Base-by-base conservation (phyloP, 2,888 invertebrate species). In the Spodoptera picta region DNA sequence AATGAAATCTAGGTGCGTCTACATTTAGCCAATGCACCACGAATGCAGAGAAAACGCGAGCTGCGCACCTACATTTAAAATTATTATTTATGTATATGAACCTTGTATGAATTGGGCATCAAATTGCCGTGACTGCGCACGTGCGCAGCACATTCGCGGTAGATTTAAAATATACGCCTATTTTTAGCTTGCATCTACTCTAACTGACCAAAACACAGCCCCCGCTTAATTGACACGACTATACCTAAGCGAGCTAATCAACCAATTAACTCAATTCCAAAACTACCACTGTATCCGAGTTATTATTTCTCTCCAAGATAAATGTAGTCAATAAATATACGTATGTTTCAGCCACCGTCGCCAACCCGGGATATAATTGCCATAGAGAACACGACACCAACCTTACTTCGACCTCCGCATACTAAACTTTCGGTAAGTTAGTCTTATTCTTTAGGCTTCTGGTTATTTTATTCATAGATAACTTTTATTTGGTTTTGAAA, bases 271-370 rank as follows among this genome's bases (percentile, higher is more conserved):
- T 44, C 24, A 27, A 27, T 47, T 44, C 53, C 46, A 59, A 48
- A 41, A 42, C 12, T 42, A 42, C 42, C 6, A 70, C 43, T 63
- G 45, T 64, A 60, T 51, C 23, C n/a, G 47, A 44, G 46, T 61
- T 65, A 65, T 77, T 66, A 67, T 77, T 61, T 69, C 27, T 53
- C 41, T 49, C 31, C 24, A 10, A 70, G 67, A 76, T 65, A 54
- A 69, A 76, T 76, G 65, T 64, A 51, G 53, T 73, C 47, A 51
- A 71, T 76, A 77, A 67, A 81, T 81, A 59, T n/a, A 62, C 64
- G 63, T 79, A 43, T 66, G 60, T 79, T 79, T 24, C 81, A 79
- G 79, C 63, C 79, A 4, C 62, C 75, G n/a, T 81, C 80, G 10
- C 81, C 77, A 11, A 79, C 81, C n/a, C 70, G 79, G 6, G 81